A percentile compares a stretch with the other conserved stretches of the same genome.
Conservation (phyloP, 1,140 invertebrate genomes). For the Lycorma delicatula region DNA sequence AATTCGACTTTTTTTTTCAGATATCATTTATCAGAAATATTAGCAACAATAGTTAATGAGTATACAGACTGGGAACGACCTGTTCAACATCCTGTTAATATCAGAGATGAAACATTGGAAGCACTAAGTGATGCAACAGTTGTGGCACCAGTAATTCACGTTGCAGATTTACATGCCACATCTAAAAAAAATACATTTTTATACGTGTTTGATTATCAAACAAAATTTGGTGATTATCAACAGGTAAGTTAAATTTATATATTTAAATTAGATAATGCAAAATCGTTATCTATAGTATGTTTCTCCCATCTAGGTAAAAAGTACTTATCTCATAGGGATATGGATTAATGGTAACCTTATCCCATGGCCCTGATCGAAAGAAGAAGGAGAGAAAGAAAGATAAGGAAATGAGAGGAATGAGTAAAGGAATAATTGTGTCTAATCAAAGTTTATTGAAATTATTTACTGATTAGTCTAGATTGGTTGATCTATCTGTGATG, state of each 20-base stretch:
- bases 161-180: slow-evolving; percentile 84
- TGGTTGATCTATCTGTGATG: no score
- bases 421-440: no score
- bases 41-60: slow-evolving; percentile 87
- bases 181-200: slow-evolving; percentile 73
- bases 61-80: slow-evolving; percentile 96
- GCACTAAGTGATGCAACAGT: slow-evolving; percentile 75
- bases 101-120: slow-evolving; percentile 83
- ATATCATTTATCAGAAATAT: slow-evolving; percentile 66
- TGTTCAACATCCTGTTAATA: slow-evolving; percentile 74
- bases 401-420: no score
- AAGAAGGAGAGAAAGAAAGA: no score
- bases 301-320: no score
- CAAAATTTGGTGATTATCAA: slow-evolving; percentile 80
- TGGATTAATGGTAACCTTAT: no score
- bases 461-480: no score
- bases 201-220: slow-evolving; percentile 91
- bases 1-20: slow-evolving; percentile 24
- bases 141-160: slow-evolving; percentile 84
- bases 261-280: no score
- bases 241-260: slow-evolving; percentile 57
- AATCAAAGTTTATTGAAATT: no score
- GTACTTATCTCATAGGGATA: no score
- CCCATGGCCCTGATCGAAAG: no score
- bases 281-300: no score